Conservation (phyloP, 1,140 invertebrate species). For the Hermatobates lingyangjiaoensis region DNA sequence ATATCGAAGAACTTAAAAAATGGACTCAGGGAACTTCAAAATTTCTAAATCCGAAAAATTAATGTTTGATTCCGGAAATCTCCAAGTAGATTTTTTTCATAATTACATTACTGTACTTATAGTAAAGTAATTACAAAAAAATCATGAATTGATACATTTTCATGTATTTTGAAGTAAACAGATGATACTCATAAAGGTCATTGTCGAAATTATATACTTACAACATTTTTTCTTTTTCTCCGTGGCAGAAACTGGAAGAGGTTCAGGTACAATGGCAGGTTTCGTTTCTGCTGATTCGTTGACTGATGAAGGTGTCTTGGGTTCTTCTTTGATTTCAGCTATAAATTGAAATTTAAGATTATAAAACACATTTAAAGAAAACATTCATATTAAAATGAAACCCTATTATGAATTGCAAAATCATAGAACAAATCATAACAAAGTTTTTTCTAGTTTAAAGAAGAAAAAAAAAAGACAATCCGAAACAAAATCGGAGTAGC, state of each 20-base stretch:
- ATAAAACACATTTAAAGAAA: neutral
- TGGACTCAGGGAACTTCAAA: no score
- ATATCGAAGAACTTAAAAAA: no score
- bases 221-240: constrained; percentile 50
- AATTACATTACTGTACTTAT: no score
- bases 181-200: no score
- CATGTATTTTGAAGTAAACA: no score
- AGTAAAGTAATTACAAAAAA: no score
- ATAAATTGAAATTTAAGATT: constrained; percentile 3
- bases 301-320: constrained; percentile 27
- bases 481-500: neutral
- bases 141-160: no score
- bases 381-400: neutral
- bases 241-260: constrained; percentile 30
- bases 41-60: no score
- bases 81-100: no score
- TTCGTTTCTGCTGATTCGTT: constrained; percentile 17
- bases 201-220: no score
- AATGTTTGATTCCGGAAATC: no score
- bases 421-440: no score
- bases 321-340: constrained; percentile 36
- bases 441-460: neutral
- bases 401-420: neutral
- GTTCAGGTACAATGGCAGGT: constrained; percentile 24
- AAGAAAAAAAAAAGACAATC: neutral